Evolutionary conservation across 2,797 vertebrate species (phyloP), one percentile per base, ranked within the genome.

Genomic region (Manis javanica): DNA sequence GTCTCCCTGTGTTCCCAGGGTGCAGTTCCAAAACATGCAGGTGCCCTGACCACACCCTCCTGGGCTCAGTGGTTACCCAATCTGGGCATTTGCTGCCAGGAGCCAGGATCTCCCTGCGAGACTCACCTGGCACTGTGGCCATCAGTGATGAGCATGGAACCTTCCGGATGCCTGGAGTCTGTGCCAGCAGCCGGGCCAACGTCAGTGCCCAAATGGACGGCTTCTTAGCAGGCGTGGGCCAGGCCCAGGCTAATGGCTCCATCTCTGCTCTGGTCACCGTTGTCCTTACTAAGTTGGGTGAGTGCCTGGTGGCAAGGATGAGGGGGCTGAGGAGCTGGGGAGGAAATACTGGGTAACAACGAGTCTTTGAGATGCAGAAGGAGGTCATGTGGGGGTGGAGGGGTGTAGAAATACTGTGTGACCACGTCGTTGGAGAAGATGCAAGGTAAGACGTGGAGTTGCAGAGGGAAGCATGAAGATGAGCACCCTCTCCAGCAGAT

Each of bases 281-380:
- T 42, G 81, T 98, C 84, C 99, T 99, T 71, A 98, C 97, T 92
- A 99, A 99, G 95, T 98, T 99, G 31, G 99, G 99, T 99, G 97
- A 98, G 96, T 46, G 12, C 37, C 64, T 71, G 0, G 1, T 4
- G 0, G 2, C 0, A 24, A 21, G 0, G 46, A n/a, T 18, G 3
- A 2, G 1, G 26, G 39, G 18, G 26, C 29, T 78, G 53, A 68
- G 39, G 46, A 53, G 9, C 91, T 51, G 39, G 34, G 55, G 31
- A 90, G n/a, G 85, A 42, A 57, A 23, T 59, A 31, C 51, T n/a
- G 69, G 61, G n/a, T 95, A 29, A 49, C 24, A 10, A 66, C 21
- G 13, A 69, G 69, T 23, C 14, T 24, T 79, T 37, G 82, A n/a
- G 23, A 64, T 63, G 34, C n/a, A 24, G 61, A 42, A 14, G 0